A percentile compares a stretch with the other conserved stretches of the same genome.
Conservation (phyloP, 2,888 invertebrate genomes). For the Platycheirus albimanus region DNA sequence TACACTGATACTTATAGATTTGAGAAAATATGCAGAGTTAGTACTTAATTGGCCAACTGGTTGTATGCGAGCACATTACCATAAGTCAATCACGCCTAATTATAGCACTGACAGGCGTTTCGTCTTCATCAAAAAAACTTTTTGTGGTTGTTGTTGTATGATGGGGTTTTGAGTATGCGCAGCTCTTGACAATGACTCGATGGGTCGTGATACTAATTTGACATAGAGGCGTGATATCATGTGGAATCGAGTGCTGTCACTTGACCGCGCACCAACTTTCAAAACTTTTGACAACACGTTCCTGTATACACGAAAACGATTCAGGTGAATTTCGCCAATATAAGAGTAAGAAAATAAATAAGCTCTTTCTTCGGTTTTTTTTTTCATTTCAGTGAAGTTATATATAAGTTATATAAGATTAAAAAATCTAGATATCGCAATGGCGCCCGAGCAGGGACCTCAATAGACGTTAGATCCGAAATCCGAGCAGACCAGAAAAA, state of each 20-base stretch:
- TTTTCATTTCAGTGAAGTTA: too few relatives aligned
- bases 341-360: too few relatives aligned
- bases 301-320: neutral
- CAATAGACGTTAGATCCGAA: too few relatives aligned
- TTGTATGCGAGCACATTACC: slow-evolving; percentile 43
- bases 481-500: too few relatives aligned
- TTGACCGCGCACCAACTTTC: slow-evolving; percentile 63
- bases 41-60: slow-evolving; percentile 68
- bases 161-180: slow-evolving; percentile 12
- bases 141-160: neutral
- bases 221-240: slow-evolving; percentile 73
- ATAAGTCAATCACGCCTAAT: slow-evolving; percentile 74
- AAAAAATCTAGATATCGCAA: too few relatives aligned
- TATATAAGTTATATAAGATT: too few relatives aligned
- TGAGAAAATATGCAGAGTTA: neutral
- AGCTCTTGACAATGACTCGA: slow-evolving; percentile 54
- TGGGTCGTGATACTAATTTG: slow-evolving; percentile 73
- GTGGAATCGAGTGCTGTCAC: slow-evolving; percentile 68
- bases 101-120: slow-evolving; percentile 72
- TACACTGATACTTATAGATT: too few relatives aligned
- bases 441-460: too few relatives aligned
- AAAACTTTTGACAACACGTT: slow-evolving; percentile 65
- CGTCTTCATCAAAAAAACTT: slow-evolving; percentile 69
- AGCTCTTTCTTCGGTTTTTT: too few relatives aligned
- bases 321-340: slow-evolving; percentile 17